Percentiles rank a stretch among this genome's conserved stretches.
phyloP scores from a whole-genome alignment of 2,888 invertebrate genomes.

The Pyrgus malvae region DNA sequence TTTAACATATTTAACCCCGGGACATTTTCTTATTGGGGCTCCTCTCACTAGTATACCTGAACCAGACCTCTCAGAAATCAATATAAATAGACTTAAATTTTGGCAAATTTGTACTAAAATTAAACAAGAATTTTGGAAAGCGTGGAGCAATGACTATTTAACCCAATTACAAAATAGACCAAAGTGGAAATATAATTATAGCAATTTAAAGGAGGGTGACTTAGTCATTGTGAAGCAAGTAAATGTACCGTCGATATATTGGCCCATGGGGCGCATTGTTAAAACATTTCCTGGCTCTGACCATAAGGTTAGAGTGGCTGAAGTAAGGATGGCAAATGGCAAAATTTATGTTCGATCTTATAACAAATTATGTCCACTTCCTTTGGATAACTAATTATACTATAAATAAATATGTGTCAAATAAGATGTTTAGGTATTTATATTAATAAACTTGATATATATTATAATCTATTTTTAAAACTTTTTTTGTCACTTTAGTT shows the following conservation, averaged over 20 bases:
- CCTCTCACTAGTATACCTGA: constrained; percentile 21
- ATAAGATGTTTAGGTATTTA: too few relatives aligned
- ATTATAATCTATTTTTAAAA: too few relatives aligned
- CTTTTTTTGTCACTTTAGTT: too few relatives aligned
- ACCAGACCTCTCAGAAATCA: constrained; percentile 19
- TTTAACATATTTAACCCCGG: constrained; percentile 30
- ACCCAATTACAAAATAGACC: too few relatives aligned
- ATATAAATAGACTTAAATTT: constrained; percentile 29
- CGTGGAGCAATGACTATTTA: constrained; percentile 29
- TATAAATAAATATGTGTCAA: too few relatives aligned
- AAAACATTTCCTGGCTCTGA: constrained; percentile 22
- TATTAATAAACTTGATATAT: too few relatives aligned
- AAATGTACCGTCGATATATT: constrained; percentile 17
- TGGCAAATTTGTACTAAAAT: too few relatives aligned
- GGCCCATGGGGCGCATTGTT: constrained; percentile 26
- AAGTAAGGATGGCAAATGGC: background rate
- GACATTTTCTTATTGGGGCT: constrained; percentile 27
- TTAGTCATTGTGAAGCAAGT: constrained; percentile 17
- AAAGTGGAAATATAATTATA: constrained; percentile 13
- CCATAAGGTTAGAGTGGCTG: constrained; percentile 23
- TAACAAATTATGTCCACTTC: constrained; percentile 22
- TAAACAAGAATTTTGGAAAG: constrained; percentile 33
- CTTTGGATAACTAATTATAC: background rate
- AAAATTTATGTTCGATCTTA: constrained; percentile 16
- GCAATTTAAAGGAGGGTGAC: constrained; percentile 29